Conservation (phyloP, 2,113 vertebrate species). For the Osmerus mordax region DNA sequence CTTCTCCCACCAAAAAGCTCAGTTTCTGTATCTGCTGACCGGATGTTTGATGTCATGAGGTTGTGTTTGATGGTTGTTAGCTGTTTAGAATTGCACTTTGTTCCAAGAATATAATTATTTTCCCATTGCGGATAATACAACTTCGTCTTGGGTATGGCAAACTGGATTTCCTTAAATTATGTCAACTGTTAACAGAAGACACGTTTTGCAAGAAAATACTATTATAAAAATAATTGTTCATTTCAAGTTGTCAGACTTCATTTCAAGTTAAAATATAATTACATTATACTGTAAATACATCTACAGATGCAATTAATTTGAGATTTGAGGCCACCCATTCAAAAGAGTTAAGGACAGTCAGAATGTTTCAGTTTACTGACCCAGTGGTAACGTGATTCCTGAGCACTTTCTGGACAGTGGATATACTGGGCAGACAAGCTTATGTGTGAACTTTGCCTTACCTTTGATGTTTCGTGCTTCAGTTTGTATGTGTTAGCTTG, state of each 20-base stretch:
- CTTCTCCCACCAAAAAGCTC: no score
- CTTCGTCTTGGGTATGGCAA: conserved; percentile 24
- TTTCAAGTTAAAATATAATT: conserved; percentile 31
- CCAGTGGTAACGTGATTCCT: conserved; percentile 54
- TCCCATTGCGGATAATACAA: conserved; percentile 12
- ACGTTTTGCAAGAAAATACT: conserved; percentile 20
- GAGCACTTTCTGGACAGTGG: conserved; percentile 65
- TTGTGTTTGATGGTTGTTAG: conserved; percentile 25
- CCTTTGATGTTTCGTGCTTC: conserved; percentile 53
- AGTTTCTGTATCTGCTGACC: not conserved
- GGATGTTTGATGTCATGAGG: conserved; percentile 1
- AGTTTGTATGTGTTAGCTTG: conserved; percentile 49
- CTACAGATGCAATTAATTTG: conserved; percentile 31
- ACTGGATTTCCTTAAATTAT: conserved; percentile 31
- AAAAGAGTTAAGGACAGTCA: conserved; percentile 46
- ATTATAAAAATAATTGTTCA: conserved; percentile 39
- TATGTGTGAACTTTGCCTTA: conserved; percentile 71
- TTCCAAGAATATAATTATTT: conserved; percentile 38
- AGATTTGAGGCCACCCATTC: conserved; percentile 31
- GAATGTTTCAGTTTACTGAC: conserved; percentile 61
- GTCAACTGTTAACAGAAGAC: conserved; percentile 32
- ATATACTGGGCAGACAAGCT: conserved; percentile 49
- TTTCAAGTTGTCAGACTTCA: conserved; percentile 26
- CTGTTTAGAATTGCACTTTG: conserved; percentile 37
- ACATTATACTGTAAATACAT: conserved; percentile 38